A percentile compares a stretch with the other conserved stretches of the same genome.
Conservation (phyloP, 2,797 vertebrate genomes). For the Dipus sagitta region DNA sequence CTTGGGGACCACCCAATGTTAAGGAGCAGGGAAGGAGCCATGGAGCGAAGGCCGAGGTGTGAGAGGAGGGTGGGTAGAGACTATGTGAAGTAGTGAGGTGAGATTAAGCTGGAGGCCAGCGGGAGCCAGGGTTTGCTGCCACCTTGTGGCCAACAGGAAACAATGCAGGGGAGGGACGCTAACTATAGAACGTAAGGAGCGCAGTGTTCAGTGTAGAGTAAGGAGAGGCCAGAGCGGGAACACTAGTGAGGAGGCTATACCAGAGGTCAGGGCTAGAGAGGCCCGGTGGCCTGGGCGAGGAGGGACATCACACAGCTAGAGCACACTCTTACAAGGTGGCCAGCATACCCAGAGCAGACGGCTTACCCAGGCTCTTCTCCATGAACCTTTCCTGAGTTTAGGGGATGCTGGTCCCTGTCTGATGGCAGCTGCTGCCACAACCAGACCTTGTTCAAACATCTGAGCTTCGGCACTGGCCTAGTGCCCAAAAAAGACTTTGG, state of each 20-base stretch:
- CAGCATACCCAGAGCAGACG: not conserved
- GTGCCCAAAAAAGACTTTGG: slow-evolving; percentile 36
- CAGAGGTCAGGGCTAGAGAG: not conserved
- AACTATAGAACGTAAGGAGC: not conserved
- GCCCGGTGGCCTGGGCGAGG: not conserved
- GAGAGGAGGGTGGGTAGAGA: not conserved
- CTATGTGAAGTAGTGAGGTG: not conserved
- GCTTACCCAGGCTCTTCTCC: not conserved
- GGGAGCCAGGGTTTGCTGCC: not conserved
- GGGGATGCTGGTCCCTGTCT: not conserved
- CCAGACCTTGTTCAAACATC: not conserved
- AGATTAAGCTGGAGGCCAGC: not conserved
- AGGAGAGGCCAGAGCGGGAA: not conserved
- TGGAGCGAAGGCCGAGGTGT: not conserved
- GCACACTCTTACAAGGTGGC: not conserved
- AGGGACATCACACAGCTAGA: not conserved
- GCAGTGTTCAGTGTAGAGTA: not conserved
- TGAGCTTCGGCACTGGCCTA: not conserved
- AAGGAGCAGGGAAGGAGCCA: not conserved
- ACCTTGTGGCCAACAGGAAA: not conserved
- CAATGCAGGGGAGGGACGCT: not conserved
- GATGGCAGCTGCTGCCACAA: not conserved
- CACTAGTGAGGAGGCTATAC: not conserved
- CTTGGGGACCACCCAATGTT: not conserved
- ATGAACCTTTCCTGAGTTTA: not conserved